A percentile compares a stretch with the other conserved stretches of the same genome.
Conservation (phyloP, 2,113 vertebrate species). For the Odontesthes bonariensis region DNA sequence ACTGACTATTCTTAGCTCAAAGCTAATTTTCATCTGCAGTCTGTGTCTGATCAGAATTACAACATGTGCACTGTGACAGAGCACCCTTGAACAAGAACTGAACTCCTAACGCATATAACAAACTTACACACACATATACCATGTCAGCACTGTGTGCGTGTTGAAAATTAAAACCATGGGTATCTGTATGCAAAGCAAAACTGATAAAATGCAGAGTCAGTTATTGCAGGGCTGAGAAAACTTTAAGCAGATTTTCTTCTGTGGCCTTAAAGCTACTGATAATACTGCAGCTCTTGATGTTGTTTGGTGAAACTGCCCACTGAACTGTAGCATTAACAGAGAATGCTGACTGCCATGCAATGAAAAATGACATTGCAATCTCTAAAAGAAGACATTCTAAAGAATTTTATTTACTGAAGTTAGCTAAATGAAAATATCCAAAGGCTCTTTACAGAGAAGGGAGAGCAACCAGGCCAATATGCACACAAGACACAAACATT, state of each 20-base stretch:
- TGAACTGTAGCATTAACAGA: slow-evolving; percentile 1
- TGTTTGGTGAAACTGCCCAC: neutral
- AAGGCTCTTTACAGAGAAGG: neutral
- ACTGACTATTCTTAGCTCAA: too few species aligned
- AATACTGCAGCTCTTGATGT: slow-evolving; percentile 15
- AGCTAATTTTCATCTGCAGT: too few species aligned
- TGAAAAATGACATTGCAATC: neutral
- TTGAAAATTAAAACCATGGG: slow-evolving; percentile 5
- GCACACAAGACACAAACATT: neutral
- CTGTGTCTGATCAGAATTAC: neutral
- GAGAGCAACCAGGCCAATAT: neutral
- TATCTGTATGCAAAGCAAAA: slow-evolving; percentile 14
- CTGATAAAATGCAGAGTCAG: slow-evolving; percentile 11
- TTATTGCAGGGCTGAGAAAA: neutral
- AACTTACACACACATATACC: neutral
- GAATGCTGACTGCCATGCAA: neutral
- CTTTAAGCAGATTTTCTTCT: slow-evolving; percentile 14
- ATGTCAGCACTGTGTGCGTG: neutral
- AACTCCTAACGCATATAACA: neutral
- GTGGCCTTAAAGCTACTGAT: slow-evolving; percentile 8
- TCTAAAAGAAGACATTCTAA: neutral
- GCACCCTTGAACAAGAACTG: neutral
- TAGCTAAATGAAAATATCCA: slow-evolving; percentile 2
- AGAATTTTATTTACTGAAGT: neutral
- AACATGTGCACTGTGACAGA: neutral